These are phyloP conservation scores for Varroa destructor DNA, from an alignment of 1,140 invertebrate genomes.

Conservation along the genomic window DNA sequence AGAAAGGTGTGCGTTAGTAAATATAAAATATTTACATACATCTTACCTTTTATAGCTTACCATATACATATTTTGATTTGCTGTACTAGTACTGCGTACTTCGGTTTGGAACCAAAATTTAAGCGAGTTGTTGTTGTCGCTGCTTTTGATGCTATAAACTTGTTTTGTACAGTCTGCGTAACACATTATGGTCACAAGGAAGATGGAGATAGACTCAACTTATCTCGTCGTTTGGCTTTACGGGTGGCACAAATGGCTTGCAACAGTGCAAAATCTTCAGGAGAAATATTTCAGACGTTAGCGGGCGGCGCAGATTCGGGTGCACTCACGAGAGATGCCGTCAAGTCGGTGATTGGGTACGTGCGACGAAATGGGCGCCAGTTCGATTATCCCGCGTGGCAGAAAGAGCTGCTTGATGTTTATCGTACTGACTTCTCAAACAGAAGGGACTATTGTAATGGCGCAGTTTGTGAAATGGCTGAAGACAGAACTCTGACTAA, in stretches of 20 bases:
- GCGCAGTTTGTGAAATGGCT: too few species aligned
- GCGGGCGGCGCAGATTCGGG: not conserved
- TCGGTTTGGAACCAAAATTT: too few species aligned
- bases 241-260: constrained; percentile 5
- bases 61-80: too few species aligned
- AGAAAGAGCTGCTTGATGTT: not conserved
- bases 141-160: too few species aligned
- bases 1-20: too few species aligned
- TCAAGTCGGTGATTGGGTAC: constrained; percentile 12
- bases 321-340: not conserved
- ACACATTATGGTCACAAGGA: constrained; percentile 13
- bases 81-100: too few species aligned
- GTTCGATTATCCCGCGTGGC: constrained; percentile 17
- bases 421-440: too few species aligned
- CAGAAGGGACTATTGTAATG: too few species aligned
- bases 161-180: not conserved
- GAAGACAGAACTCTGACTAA: too few species aligned
- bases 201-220: not conserved
- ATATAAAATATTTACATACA: too few species aligned
- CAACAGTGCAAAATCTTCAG: constrained; percentile 8
- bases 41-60: too few species aligned
- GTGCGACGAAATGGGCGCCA: not conserved
- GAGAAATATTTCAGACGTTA: constrained; percentile 10
- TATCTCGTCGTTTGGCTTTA: not conserved
- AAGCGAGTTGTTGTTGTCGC: too few species aligned